Evolutionary conservation across 35 echinoderm and acorn worm genomes (phyloP).

Genomic region (Ophioderma brevispina): DNA sequence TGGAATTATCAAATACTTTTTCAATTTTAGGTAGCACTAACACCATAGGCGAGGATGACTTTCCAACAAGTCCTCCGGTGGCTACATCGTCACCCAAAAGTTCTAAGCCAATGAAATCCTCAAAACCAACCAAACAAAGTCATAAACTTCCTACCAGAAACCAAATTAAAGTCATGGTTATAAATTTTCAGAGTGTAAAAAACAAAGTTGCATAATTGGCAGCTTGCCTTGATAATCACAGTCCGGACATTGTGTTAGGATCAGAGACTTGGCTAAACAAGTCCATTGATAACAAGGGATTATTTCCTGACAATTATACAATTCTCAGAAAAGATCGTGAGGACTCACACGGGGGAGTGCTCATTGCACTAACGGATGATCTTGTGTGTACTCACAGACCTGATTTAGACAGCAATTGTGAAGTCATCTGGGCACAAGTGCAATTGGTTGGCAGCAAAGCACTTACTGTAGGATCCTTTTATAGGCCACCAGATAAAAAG

Average conservation of each 20-base stretch:
- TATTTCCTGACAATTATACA: slow-evolving; percentile 6
- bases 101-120: too few relatives aligned
- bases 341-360: not conserved
- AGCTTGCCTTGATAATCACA: not conserved
- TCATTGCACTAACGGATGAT: not conserved
- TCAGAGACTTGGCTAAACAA: slow-evolving; percentile 13
- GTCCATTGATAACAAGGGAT: not conserved
- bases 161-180: not conserved
- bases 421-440: not conserved
- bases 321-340: not conserved
- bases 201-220: not conserved
- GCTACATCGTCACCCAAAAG: too few relatives aligned
- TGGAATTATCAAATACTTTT: slow-evolving; percentile 25
- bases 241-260: not conserved
- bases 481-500: too few relatives aligned
- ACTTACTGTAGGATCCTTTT: too few relatives aligned
- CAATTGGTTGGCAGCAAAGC: not conserved
- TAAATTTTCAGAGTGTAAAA: slow-evolving; percentile 8
- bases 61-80: too few relatives aligned
- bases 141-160: not conserved
- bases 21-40: not conserved
- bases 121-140: too few relatives aligned
- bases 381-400: not conserved
- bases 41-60: not conserved
- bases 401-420: slow-evolving; percentile 5